phyloP scores from a whole-genome alignment of 2,113 vertebrate species.

The Melierax canorus region DNA sequence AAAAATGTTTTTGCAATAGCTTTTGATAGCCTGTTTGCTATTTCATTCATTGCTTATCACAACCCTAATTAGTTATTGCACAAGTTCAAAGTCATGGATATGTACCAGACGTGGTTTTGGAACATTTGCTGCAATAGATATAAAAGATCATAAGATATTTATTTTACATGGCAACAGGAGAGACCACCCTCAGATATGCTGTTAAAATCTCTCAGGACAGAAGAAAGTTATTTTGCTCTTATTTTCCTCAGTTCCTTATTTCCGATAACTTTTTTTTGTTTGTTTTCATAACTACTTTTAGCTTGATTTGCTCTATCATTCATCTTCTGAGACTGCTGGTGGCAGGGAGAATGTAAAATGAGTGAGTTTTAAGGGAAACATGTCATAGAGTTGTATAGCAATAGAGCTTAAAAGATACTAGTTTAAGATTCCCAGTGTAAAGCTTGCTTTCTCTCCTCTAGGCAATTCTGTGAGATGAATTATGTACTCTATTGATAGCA shows the following conservation, averaged over 20 bases:
- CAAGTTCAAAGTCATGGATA: neutral
- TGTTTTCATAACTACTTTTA: neutral
- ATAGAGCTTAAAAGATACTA: neutral
- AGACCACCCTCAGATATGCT: neutral
- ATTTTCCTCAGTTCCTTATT: neutral
- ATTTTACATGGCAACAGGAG: neutral
- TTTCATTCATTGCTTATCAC: neutral
- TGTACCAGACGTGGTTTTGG: neutral
- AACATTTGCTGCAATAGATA: neutral
- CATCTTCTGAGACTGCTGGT: neutral
- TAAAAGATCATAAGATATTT: neutral
- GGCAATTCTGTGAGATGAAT: neutral
- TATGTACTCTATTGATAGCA: neutral
- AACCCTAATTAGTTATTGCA: neutral
- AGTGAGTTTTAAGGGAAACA: neutral
- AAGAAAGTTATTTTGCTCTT: neutral
- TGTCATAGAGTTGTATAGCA: neutral
- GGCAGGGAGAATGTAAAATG: neutral
- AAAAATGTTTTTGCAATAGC: neutral
- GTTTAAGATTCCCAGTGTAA: slow-evolving; percentile 30
- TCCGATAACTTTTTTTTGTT: neutral
- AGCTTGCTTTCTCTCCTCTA: neutral
- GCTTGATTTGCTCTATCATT: neutral
- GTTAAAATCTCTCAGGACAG: neutral
- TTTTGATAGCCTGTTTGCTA: neutral